Base-by-base conservation (phyloP, 2,888 invertebrate genomes). In the Dusona sp. region DNA sequence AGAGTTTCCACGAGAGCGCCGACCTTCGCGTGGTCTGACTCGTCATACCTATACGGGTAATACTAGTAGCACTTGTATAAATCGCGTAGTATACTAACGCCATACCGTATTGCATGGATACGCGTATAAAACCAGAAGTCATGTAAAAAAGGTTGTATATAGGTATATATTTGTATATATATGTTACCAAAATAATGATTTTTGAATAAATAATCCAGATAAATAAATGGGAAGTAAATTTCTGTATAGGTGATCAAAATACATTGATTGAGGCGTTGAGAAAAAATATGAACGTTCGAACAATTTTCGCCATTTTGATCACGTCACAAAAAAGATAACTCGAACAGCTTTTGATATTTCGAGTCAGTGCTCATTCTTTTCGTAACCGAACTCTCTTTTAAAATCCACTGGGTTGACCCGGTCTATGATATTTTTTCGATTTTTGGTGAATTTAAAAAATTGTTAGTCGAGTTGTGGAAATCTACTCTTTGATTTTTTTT, bases 1-100 rank as follows among this genome's bases (percentile, higher is more conserved):
- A 87, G 87, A 88, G 86, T 87, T 86, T 83, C 86, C 86, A 79
- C 87, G 86, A 88, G 87, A 87, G 87, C 88, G 86, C 80, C 86
- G 87, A 88, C 87, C 86, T 88, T 88, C 85, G 82, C 79, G 83
- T 87, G 84, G 79, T 70, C 79, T 70, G 38, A 80, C 79, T 73
- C 67, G 61, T 57, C 79, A 78, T 70, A 82, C 65, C 61, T 65
- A 83, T 45, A 82, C 68, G 54, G 25, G 65, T 51, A 68, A 68
- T 79, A 54, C 78, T 29, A 29, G 68, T 79, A 68, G n/a, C 67
- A 68, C n/a, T 78, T 54, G 45, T 61, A 36, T 61, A 70, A 29
- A 45, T 48, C 78, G 72, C 7, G 42, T 48, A 70, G 42, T 13
- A 72, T 70, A 29, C 72, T n/a, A 16, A 83, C 72, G 51, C 64